Evolutionary conservation across 2,113 vertebrate species (phyloP).

Genomic region (Acinonyx jubatus): DNA sequence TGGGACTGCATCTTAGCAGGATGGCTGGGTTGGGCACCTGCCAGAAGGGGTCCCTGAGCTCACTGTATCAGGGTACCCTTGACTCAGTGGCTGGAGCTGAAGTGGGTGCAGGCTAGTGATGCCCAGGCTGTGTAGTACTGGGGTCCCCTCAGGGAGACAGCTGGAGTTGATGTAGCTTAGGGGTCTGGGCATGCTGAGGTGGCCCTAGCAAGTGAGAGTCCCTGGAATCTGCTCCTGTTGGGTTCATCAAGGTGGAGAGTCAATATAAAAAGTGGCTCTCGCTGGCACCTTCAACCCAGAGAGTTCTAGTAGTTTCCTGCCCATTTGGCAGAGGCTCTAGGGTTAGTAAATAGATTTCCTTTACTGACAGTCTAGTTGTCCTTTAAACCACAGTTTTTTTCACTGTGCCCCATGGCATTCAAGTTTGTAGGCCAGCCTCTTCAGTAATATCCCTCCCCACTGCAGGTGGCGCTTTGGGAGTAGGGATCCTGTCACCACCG

Average conservation of each 20-base stretch:
- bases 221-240: neutral
- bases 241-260: neutral
- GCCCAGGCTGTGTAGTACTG: neutral
- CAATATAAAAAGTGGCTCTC: neutral
- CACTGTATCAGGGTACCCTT: neutral
- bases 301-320: neutral
- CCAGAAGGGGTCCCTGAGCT: neutral
- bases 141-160: neutral
- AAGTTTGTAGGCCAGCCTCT: neutral
- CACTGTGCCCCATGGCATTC: neutral
- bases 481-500: neutral
- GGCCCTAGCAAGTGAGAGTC: neutral
- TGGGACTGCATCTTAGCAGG: neutral
- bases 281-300: neutral
- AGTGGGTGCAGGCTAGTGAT: neutral
- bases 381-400: neutral
- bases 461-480: neutral
- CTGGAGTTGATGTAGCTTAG: neutral
- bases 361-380: neutral
- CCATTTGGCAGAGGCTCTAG: neutral
- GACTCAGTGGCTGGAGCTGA: neutral
- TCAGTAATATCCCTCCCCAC: neutral
- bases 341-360: neutral
- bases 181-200: neutral
- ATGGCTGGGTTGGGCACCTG: neutral